Base-by-base conservation (phyloP, 2,888 invertebrate species). In the Microplitis deprimator region DNA sequence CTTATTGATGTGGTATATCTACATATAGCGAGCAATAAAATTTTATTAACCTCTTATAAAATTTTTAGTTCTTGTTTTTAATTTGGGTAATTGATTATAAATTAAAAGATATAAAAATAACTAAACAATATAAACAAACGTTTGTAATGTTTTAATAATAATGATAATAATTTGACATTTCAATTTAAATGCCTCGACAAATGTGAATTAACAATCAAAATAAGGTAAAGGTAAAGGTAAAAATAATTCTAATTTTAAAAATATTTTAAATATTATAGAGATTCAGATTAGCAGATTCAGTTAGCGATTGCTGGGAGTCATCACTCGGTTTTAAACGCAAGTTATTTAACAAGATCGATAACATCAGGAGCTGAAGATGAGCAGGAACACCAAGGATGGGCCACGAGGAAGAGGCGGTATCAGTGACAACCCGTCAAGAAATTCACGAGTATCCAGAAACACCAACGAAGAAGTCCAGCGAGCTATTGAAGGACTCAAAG, bases 401-500 rank as follows among this genome's bases (percentile, higher is more conserved):
- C 59, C 68, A 38, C 64, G 39, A 29, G 61, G 41, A 8, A 61
- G 40, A 10, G 40, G 20, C 1, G 65, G 40, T 13, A 40, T 5
- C 16, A 17, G n/a, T 6, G 62, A 62, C 3, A 61, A 62, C 20
- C 13, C 17, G 13, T 59, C 67, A 17, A 74, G 68, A 38, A 16
- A 17, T 41, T 38, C 60, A n/a, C 69, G 64, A 50, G 64, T 7
- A 0, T 50, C 78, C 5, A 82, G 81, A 75, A 81, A 77, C 60
- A 83, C 84, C 5, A 84, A 83, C 38, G 85, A 85, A 8, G 87
- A 85, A 69, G 85, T 87, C 8, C 87, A 86, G 64, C 84, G 87
- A 38, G 86, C 87, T 0, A 87, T 87, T 16, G 86, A 87, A 38
- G 86, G 87, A 5, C 78, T 86, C 0, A 87, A 86, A 20, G 87